A percentile compares a stretch with the other conserved stretches of the same genome.
Conservation (phyloP, 2,113 vertebrate genomes). For the Halcyon senegalensis region DNA sequence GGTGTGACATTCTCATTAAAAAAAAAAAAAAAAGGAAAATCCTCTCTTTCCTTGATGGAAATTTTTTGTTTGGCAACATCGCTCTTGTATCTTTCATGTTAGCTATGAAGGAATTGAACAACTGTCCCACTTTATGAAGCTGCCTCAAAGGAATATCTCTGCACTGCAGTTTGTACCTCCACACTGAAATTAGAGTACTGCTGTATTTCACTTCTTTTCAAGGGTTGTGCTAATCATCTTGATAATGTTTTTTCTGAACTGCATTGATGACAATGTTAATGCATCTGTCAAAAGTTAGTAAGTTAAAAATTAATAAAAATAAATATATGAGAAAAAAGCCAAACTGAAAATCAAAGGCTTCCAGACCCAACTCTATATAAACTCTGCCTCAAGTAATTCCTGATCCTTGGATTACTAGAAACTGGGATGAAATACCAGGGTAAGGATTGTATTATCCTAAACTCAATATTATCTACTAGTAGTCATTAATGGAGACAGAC, state of each 20-base stretch:
- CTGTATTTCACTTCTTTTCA: background rate
- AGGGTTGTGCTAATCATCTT: background rate
- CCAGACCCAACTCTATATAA: background rate
- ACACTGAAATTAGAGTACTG: background rate
- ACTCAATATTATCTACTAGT: background rate
- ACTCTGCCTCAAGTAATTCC: background rate
- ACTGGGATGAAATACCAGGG: background rate
- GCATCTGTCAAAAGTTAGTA: background rate
- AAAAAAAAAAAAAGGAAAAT: slow-evolving; percentile 31
- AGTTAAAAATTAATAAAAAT: background rate
- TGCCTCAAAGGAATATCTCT: background rate
- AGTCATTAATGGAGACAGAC: background rate
- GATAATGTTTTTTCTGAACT: background rate
- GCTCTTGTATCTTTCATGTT: background rate
- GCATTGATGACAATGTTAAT: background rate
- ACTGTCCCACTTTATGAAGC: background rate
- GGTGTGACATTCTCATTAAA: background rate
- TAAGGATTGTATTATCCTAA: background rate
- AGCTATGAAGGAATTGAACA: slow-evolving; percentile 14
- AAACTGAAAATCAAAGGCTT: background rate
- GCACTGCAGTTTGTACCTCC: background rate
- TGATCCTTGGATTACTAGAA: background rate
- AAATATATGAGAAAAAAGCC: background rate
- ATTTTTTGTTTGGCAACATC: background rate
- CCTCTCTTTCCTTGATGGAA: background rate